Base-by-base conservation (phyloP, 2,888 invertebrate genomes). In the Andrena haemorrhoa region DNA sequence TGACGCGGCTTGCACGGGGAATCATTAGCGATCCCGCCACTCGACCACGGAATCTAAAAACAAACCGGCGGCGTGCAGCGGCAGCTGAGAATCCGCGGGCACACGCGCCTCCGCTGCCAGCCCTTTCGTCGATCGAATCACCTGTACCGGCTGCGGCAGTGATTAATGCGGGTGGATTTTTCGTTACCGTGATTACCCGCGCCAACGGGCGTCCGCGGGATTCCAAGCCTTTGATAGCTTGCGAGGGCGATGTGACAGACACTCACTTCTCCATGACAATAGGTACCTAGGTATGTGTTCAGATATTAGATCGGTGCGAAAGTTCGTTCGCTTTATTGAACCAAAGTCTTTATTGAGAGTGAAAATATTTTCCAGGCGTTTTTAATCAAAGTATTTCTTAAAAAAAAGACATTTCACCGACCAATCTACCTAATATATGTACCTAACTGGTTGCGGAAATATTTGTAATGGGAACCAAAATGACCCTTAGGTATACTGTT, bases 11-110 rank as follows among this genome's bases (percentile, higher is more conserved):
- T 76, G 61, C 73, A 66, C 79, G 56, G 69, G 58, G 71, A 73
- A 85, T 84, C 87, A 88, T 87, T 87, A 87, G 79, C 86, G 84
- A 86, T 76, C 86, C 56, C 78, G 74, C 63, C 80, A 75, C 82
- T 84, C 82, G 79, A 75, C 63, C 10, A 12, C 61, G 82, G 77
- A 75, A 75, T 76, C 79, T 70, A 74, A 86, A 81, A 81, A 86
- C 74, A 77, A 82, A 66, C 65, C 88, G 78, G 70, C 65, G 73
- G 70, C 65, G 73, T 23, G 75, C 49, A 70, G 31, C 35, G 31
- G 71, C 85, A 88, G 78, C 84, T 81, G 82, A 78, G 82, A 75
- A 60, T 69, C 33, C 49, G 47, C 53, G n/a, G 26, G 23, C 56
- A 56, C 56, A 23, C 23, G 65, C 56, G 60, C 60, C 35, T 58